phyloP scores from a whole-genome alignment of 2,797 vertebrate genomes.

The Rhyacichthys aspro region DNA sequence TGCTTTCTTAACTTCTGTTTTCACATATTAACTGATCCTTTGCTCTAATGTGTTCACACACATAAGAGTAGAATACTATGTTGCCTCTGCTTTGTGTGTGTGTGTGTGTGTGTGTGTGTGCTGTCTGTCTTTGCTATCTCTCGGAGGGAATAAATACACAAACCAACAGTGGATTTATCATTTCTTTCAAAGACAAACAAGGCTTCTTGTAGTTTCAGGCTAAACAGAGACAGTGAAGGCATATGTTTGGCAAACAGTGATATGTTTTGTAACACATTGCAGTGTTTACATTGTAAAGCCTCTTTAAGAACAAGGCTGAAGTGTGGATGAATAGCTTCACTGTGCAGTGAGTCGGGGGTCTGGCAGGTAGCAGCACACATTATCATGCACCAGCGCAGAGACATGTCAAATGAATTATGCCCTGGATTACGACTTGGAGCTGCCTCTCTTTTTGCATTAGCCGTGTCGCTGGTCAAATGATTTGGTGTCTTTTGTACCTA shows the following conservation, averaged over 20 bases:
- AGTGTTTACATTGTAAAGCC: slow-evolving; percentile 69
- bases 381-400: slow-evolving; percentile 52
- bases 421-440: slow-evolving; percentile 32
- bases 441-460: slow-evolving; percentile 28
- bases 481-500: slow-evolving; percentile 26
- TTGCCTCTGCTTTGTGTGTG: neutral
- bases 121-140: neutral
- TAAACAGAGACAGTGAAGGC: slow-evolving; percentile 13
- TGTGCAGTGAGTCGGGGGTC: slow-evolving; percentile 55
- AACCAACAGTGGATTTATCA: slow-evolving; percentile 5
- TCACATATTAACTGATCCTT: too few relatives aligned
- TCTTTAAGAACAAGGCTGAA: slow-evolving; percentile 48
- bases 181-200: slow-evolving; percentile 15
- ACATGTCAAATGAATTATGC: slow-evolving; percentile 61
- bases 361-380: slow-evolving; percentile 61
- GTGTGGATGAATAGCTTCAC: slow-evolving; percentile 69
- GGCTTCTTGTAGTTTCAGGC: neutral
- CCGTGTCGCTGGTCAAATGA: slow-evolving; percentile 25
- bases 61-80: too few relatives aligned
- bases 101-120: too few relatives aligned
- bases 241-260: slow-evolving; percentile 60
- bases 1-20: too few relatives aligned
- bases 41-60: too few relatives aligned
- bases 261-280: slow-evolving; percentile 65
- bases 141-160: neutral